Evolutionary conservation across 2,888 invertebrate species (phyloP).

Genomic region (Lobophora halterata): DNA sequence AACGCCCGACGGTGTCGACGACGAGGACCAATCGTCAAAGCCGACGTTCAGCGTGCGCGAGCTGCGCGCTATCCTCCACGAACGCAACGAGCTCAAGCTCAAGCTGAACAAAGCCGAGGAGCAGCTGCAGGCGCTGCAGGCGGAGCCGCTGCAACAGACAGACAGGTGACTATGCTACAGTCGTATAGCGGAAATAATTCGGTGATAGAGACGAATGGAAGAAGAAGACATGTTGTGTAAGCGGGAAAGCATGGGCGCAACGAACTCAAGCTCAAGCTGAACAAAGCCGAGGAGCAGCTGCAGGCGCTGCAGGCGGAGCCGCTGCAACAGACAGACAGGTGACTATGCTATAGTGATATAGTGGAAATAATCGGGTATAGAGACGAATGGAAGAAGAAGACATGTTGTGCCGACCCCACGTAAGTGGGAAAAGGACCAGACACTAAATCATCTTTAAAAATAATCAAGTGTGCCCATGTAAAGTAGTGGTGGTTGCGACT

Average conservation of each 20-base stretch:
- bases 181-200: neutral
- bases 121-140: constrained; percentile 88
- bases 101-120: constrained; percentile 96
- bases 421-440: no score
- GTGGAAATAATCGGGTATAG: no score
- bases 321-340: constrained; percentile 57
- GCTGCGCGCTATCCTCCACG: constrained; percentile 91
- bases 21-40: constrained; percentile 60
- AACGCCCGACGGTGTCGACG: constrained; percentile 56
- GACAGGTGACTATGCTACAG: constrained; percentile 52
- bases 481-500: no score
- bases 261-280: constrained; percentile 93
- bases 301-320: constrained; percentile 83
- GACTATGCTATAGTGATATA: no score
- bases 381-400: no score
- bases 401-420: no score
- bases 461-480: no score
- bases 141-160: constrained; percentile 49
- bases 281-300: constrained; percentile 95
- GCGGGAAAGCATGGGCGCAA: constrained; percentile 86
- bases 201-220: no score
- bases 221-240: neutral
- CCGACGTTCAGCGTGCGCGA: constrained; percentile 84
- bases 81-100: constrained; percentile 96
- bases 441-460: no score